Percentiles rank a stretch among this genome's conserved stretches.
phyloP scores from a whole-genome alignment of 92 coral and sea anemone genomes.

The Bergia sp. region DNA sequence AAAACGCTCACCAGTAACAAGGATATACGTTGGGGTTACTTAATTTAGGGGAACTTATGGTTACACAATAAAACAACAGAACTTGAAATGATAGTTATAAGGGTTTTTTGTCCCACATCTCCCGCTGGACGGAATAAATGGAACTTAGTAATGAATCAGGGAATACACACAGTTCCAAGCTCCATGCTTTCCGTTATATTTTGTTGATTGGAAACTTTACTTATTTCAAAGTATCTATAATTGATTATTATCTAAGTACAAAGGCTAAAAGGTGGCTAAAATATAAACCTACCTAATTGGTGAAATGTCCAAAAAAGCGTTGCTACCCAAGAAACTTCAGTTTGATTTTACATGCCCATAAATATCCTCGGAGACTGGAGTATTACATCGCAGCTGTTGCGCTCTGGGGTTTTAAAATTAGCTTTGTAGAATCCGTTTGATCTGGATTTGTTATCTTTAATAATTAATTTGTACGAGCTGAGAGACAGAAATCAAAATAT shows the following conservation, averaged over 20 bases:
- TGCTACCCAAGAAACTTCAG: neutral
- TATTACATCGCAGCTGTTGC: neutral
- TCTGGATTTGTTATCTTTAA: conserved; percentile 17
- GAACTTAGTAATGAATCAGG: neutral
- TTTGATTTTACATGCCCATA: neutral
- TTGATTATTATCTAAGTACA: neutral
- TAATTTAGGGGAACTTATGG: neutral
- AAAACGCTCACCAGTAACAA: neutral
- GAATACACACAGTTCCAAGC: neutral
- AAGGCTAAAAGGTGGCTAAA: neutral
- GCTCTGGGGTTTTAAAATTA: neutral
- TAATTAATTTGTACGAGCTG: conserved; percentile 20
- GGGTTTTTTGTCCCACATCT: neutral
- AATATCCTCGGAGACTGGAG: neutral
- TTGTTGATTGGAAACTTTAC: neutral
- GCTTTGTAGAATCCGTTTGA: neutral
- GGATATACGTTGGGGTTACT: neutral
- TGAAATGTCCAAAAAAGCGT: neutral
- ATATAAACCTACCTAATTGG: neutral
- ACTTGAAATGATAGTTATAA: neutral
- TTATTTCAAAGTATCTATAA: neutral
- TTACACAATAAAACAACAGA: neutral
- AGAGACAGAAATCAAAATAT: conserved; percentile 16
- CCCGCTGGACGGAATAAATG: conserved; percentile 4
- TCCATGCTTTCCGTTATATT: neutral